Evolutionary conservation across 1,140 invertebrate species (phyloP).

Genomic region (Acyrthosiphon pisum): DNA sequence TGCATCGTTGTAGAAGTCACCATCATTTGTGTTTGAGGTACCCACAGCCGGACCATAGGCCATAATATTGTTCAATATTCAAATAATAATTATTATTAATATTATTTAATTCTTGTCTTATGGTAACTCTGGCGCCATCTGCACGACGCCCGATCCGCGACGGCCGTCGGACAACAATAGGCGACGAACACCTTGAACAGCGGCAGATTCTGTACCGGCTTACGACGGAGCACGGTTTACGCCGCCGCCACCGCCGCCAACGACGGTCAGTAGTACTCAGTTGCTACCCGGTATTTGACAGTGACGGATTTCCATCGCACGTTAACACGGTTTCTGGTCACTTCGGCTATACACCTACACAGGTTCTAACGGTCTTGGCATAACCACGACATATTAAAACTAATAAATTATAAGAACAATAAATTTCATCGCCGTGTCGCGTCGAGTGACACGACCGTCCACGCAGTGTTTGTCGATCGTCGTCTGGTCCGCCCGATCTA

Average conservation of each 20-base stretch:
- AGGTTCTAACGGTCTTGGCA: background rate
- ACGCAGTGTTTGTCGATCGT: background rate
- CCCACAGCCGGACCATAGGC: too few relatives aligned
- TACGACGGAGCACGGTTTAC: background rate
- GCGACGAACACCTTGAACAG: constrained; percentile 35
- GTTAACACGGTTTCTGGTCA: background rate
- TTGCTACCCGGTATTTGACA: constrained; percentile 50
- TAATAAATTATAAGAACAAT: background rate
- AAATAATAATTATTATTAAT: background rate
- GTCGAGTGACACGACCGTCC: too few relatives aligned
- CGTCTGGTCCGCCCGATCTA: background rate
- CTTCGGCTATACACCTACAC: background rate
- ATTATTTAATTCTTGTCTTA: background rate
- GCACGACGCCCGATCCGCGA: background rate
- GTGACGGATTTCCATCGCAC: constrained; percentile 48
- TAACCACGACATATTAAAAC: background rate
- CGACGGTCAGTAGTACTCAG: constrained; percentile 53
- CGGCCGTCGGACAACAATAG: background rate
- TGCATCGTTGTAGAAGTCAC: too few relatives aligned
- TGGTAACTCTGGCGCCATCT: background rate
- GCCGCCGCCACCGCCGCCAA: background rate
- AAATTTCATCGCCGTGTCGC: background rate
- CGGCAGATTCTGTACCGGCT: constrained; percentile 47
- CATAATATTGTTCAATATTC: too few relatives aligned
- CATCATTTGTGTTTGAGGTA: too few relatives aligned